Percentiles rank a stretch among this genome's conserved stretches.
phyloP scores from a whole-genome alignment of 2,797 vertebrate species.

The Calcarius lapponicus region DNA sequence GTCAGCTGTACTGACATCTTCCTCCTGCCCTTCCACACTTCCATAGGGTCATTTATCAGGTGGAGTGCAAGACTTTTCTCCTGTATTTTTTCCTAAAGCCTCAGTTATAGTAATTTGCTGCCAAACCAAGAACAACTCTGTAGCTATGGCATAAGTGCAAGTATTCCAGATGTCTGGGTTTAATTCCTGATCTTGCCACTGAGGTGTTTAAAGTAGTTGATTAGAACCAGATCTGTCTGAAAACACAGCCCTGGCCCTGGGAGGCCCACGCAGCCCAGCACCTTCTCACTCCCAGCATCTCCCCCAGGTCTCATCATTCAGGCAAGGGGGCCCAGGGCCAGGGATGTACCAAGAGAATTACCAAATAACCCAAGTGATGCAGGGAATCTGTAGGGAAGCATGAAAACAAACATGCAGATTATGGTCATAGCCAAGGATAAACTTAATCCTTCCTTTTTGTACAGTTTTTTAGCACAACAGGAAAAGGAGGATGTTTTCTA shows the following conservation, averaged over 20 bases:
- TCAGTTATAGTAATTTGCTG: neutral
- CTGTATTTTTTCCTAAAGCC: neutral
- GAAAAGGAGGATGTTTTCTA: conserved; percentile 1
- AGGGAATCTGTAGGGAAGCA: neutral
- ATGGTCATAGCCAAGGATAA: neutral
- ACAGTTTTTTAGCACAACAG: neutral
- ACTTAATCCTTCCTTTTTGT: conserved; percentile 14
- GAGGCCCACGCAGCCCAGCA: neutral
- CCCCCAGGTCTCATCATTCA: neutral
- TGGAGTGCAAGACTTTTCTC: neutral
- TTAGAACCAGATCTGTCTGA: neutral
- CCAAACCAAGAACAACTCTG: neutral
- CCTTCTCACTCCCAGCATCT: neutral
- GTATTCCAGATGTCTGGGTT: neutral
- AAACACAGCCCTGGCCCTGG: neutral
- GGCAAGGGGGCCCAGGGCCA: neutral
- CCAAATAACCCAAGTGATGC: neutral
- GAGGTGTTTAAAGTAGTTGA: neutral
- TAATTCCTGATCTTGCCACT: neutral
- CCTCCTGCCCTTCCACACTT: neutral
- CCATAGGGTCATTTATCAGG: neutral
- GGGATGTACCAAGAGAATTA: neutral
- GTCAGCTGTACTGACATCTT: neutral
- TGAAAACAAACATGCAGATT: neutral
- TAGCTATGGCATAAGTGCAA: neutral